Evolutionary conservation across 2,797 vertebrate genomes (phyloP).

Genomic region (Meda fulgida): DNA sequence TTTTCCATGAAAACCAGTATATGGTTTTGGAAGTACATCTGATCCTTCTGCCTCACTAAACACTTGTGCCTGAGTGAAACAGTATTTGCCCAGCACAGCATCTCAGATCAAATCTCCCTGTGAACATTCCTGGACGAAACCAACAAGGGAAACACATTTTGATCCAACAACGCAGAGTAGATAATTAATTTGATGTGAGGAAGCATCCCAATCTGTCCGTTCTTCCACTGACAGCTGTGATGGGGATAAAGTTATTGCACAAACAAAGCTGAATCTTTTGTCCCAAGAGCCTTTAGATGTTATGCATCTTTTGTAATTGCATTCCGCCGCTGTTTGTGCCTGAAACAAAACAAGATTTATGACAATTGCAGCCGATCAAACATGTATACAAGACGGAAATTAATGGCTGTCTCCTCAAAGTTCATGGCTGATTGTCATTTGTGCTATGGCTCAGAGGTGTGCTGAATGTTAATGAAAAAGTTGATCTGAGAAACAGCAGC

Average conservation of each 20-base stretch:
- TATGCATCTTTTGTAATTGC: constrained; percentile 46
- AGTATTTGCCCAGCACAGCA: constrained; percentile 10
- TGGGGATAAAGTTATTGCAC: constrained; percentile 27
- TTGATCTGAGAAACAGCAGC: constrained; percentile 61
- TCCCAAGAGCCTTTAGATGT: constrained; percentile 32
- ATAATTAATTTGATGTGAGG: constrained; percentile 42
- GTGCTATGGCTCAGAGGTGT: constrained; percentile 74
- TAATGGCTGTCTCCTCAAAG: constrained; percentile 67
- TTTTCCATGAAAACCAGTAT: neutral
- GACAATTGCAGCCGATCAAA: constrained; percentile 47
- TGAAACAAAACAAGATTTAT: constrained; percentile 47
- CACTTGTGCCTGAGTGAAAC: neutral
- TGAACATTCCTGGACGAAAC: constrained; percentile 33
- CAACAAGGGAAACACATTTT: constrained; percentile 22
- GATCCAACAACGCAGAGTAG: constrained; percentile 26
- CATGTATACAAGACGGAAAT: constrained; percentile 46
- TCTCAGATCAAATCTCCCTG: neutral
- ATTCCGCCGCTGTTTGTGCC: constrained; percentile 35
- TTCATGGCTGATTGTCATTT: constrained; percentile 78
- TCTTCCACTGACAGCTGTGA: constrained; percentile 33
- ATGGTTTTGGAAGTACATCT: neutral
- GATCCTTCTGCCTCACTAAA: constrained; percentile 6
- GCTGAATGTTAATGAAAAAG: constrained; percentile 76
- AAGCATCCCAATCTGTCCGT: constrained; percentile 45
- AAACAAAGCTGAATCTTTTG: constrained; percentile 37